A percentile compares a stretch with the other conserved stretches of the same genome.
phyloP scores from a whole-genome alignment of 1,140 invertebrate species.

The Aplysia californica region DNA sequence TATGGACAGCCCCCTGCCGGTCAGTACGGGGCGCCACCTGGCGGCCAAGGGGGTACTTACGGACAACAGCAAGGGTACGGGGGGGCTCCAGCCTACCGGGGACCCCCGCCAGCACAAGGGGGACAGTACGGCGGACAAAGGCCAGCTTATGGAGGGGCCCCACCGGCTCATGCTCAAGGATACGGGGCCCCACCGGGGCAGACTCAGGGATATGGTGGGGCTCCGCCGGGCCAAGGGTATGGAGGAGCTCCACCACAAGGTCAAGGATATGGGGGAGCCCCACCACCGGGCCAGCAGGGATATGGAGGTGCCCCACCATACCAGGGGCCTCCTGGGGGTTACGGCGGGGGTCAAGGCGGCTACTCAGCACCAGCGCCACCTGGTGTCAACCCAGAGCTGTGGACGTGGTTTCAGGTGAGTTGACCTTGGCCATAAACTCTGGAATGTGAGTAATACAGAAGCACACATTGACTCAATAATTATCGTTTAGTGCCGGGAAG shows the following conservation, averaged over 20 bases:
- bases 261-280: background rate
- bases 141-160: background rate
- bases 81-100: too few relatives aligned
- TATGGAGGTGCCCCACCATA: constrained; percentile 16
- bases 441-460: too few relatives aligned
- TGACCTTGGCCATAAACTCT: too few relatives aligned
- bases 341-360: constrained; percentile 28
- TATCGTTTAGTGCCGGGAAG: background rate
- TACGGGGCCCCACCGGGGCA: constrained; percentile 11
- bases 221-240: constrained; percentile 24
- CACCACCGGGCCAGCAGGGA: constrained; percentile 25
- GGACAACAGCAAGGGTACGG: too few relatives aligned
- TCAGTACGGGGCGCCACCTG: constrained; percentile 29
- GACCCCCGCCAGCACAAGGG: too few relatives aligned
- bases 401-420: constrained; percentile 64
- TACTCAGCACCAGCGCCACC: constrained; percentile 39
- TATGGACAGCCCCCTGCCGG: constrained; percentile 29
- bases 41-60: constrained; percentile 14
- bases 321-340: background rate
- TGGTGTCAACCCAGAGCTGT: constrained; percentile 74
- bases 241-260: constrained; percentile 32
- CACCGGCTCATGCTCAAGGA: background rate
- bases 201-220: background rate
- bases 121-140: constrained; percentile 13
- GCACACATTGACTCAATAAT: too few relatives aligned